These are phyloP conservation scores for Buphagus erythrorhynchus DNA, from an alignment of 2,797 vertebrate species.

Conservation along the genomic window DNA sequence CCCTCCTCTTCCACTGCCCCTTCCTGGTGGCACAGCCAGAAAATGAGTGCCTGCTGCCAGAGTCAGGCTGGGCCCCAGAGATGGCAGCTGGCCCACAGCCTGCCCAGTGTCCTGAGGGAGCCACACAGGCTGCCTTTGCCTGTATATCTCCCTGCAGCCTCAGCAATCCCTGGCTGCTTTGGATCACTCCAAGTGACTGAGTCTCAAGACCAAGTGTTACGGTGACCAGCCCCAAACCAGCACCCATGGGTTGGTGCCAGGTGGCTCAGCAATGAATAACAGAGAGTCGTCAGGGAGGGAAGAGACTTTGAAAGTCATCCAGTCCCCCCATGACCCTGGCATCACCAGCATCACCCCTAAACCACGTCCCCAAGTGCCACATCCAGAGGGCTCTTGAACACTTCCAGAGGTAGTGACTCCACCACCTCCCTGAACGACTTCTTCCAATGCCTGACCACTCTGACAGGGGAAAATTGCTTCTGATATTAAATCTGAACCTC, in stretches of 20 bases:
- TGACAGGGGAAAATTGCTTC: neutral
- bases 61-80: neutral
- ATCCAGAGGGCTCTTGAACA: no score
- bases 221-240: no score
- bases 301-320: no score
- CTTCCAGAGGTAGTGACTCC: neutral
- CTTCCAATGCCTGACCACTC: neutral
- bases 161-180: neutral
- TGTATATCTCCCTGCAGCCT: neutral
- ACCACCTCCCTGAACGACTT: neutral
- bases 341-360: no score
- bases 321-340: neutral
- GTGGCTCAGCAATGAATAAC: neutral
- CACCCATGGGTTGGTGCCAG: neutral
- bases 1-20: neutral
- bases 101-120: neutral
- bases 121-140: neutral
- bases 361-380: neutral
- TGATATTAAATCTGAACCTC: neutral
- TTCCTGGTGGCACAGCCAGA: neutral
- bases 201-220: neutral
- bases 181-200: neutral
- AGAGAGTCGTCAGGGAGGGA: neutral
- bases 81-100: accelerated
- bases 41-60: neutral